phyloP scores from a whole-genome alignment of 2,113 vertebrate genomes.

The Progne subis region DNA sequence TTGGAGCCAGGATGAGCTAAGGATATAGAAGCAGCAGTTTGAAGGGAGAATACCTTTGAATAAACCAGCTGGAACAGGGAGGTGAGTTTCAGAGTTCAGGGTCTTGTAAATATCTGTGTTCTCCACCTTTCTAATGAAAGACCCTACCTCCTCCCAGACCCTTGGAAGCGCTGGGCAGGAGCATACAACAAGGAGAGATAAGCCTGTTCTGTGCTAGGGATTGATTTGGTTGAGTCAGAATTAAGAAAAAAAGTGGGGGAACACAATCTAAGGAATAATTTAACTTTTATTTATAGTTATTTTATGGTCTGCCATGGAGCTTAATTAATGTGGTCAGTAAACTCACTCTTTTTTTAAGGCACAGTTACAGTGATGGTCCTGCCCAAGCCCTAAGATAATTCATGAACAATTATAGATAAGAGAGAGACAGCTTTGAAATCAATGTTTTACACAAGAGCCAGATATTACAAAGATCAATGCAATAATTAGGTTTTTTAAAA shows the following conservation, averaged over 20 bases:
- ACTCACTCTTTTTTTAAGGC: neutral
- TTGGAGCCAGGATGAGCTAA: neutral
- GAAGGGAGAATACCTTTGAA: neutral
- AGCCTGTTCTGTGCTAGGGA: neutral
- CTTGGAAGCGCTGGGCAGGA: neutral
- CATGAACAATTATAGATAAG: conserved; percentile 22
- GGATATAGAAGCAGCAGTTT: neutral
- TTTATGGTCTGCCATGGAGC: neutral
- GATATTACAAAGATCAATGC: conserved; percentile 16
- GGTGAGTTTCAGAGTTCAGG: neutral
- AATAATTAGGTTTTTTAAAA: neutral
- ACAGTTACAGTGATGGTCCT: neutral
- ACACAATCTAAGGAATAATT: neutral
- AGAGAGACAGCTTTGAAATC: conserved; percentile 18
- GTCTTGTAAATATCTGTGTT: neutral
- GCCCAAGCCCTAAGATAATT: neutral
- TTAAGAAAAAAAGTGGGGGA: neutral
- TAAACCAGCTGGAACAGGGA: neutral
- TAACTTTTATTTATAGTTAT: neutral
- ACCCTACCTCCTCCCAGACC: neutral
- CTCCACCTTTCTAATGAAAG: neutral
- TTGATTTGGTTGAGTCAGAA: neutral
- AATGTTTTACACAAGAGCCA: neutral
- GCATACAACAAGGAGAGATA: neutral
- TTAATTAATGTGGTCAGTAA: neutral